Evolutionary conservation across 1,140 invertebrate species (phyloP), one percentile per base, ranked within the genome.

Genomic region (Lanistes nyassanus): DNA sequence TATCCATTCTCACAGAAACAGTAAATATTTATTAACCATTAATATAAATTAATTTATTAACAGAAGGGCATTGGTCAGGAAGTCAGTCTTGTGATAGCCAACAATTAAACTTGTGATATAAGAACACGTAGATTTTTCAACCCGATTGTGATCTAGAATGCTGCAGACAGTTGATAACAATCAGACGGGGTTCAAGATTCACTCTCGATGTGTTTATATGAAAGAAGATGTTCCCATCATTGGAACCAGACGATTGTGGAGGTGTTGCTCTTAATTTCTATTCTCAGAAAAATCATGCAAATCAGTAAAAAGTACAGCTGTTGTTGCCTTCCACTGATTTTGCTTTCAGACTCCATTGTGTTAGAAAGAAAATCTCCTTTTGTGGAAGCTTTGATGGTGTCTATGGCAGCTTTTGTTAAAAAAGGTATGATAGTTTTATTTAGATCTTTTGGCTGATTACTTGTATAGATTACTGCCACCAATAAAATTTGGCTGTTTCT

Each of bases 351-450:
- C 51, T 34, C 21, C 3, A 26, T 75, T 58, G n/a, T 29, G 34
- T 26, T 42, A 60, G 70, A 55, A 37, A 56, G 70, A 31, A 72
- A 56, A 55, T 62, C 70, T 13, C 70, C 70, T 2, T 72, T 72
- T 36, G 70, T 72, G 13, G 55, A 72, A 37, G 70, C 70, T 5
- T 42, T 72, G 34, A 13, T 60, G 53, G 70, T 72, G 0, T 60
- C 70, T 26, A 72, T 72, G 70, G 70, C 70, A n/a, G 70, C 70
- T n/a, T 62, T 72, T 39, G 70, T 72, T 5, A 37, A 58, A n/a
- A 72, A 72, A 72, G 36, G 70, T 55, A 47, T 47, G 19, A 47
- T 16, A 47, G 5, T 47, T 47, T 47, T 47, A 47, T 9, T 47
- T 62, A 11, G 9, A 26, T 62, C 9, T 16, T 16, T 26, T 16